Conservation (phyloP, 2,888 invertebrate genomes). For the Orchesella flavescens region DNA sequence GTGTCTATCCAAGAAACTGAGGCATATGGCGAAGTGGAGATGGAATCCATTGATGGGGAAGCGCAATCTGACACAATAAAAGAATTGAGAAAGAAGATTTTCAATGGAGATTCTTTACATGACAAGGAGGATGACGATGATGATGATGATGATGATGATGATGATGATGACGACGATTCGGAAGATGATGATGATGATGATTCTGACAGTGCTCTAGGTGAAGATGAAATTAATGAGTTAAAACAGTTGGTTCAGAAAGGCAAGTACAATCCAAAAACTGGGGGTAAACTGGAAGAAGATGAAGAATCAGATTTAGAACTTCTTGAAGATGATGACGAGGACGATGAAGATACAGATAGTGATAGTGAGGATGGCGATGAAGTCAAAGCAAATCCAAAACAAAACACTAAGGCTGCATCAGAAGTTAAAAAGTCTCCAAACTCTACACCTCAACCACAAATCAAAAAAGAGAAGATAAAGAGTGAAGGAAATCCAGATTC, state of each 20-base stretch:
- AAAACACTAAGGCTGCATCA: conserved; percentile 72
- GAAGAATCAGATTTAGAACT: conserved; percentile 73
- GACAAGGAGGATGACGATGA: conserved; percentile 61
- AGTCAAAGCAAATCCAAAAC: conserved; percentile 57
- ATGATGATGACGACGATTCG: conserved; percentile 64
- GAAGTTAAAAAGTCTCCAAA: conserved; percentile 65
- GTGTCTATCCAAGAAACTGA: conserved; percentile 67
- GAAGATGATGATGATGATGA: conserved; percentile 74
- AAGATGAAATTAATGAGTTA: conserved; percentile 56
- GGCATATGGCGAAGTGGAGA: conserved; percentile 51
- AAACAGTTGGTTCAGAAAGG: conserved; percentile 72
- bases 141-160: conserved; percentile 71
- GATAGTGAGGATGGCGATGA: conserved; percentile 6
- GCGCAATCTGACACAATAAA: not conserved
- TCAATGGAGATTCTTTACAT: conserved; percentile 44
- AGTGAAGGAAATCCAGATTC: not conserved
- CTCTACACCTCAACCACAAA: conserved; percentile 36
- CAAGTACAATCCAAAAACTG: conserved; percentile 74
- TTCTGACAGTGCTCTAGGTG: conserved; percentile 46
- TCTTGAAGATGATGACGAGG: conserved; percentile 76
- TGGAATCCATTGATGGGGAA: conserved; percentile 33
- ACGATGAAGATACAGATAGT: conserved; percentile 70
- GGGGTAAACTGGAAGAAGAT: conserved; percentile 43
- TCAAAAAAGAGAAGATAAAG: conserved; percentile 12
- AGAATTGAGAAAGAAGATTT: conserved; percentile 19